A percentile compares a stretch with the other conserved stretches of the same genome.
phyloP scores from a whole-genome alignment of 2,797 vertebrate species.

The Artibeus jamaicensis region DNA sequence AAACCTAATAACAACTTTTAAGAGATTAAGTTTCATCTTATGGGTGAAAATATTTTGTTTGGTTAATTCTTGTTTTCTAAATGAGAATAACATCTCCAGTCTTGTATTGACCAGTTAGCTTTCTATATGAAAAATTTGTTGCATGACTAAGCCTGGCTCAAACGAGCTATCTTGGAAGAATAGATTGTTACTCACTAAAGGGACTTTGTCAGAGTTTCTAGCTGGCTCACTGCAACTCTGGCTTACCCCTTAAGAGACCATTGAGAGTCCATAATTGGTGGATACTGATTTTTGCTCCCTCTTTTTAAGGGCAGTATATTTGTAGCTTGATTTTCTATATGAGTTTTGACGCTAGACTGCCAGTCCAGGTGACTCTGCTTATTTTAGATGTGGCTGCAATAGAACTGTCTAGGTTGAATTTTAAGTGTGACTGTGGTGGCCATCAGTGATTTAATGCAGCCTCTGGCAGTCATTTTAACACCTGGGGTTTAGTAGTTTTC shows the following conservation, averaged over 20 bases:
- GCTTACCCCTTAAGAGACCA: background rate
- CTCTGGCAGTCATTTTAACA: background rate
- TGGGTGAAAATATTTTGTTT: constrained; percentile 7
- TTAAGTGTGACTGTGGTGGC: background rate
- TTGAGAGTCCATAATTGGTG: background rate
- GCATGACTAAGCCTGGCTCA: background rate
- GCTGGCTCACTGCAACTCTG: background rate
- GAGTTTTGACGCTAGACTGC: background rate
- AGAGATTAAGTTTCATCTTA: background rate
- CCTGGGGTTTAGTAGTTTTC: background rate
- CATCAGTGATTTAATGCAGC: background rate
- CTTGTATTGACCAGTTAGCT: background rate
- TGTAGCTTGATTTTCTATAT: background rate
- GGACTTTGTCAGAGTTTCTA: background rate
- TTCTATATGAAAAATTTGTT: background rate
- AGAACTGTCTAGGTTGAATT: background rate
- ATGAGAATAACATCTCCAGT: background rate
- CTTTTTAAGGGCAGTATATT: background rate
- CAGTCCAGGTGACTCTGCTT: background rate
- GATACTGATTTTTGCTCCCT: background rate
- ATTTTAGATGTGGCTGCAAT: background rate
- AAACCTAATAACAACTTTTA: background rate
- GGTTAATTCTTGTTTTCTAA: background rate
- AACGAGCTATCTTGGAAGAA: background rate
- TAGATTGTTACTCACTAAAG: background rate